Percentiles rank a stretch among this genome's conserved stretches.
These are phyloP conservation scores for Catocala sponsa DNA, from an alignment of 2,888 invertebrate genomes.

Conservation along the genomic window DNA sequence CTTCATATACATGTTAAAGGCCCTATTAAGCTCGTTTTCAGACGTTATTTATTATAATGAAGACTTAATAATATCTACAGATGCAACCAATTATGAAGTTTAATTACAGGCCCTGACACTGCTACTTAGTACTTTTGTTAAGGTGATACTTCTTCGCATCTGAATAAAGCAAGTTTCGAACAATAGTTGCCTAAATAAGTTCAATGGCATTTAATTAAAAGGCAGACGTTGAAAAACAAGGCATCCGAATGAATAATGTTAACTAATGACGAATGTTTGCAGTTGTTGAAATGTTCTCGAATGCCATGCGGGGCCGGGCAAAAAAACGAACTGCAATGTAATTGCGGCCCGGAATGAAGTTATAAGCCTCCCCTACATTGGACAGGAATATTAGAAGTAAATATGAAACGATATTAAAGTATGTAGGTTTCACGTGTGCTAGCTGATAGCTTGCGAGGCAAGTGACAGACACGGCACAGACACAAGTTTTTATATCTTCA, in stretches of 20 bases:
- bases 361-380: constrained; percentile 62
- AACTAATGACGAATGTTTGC: constrained; percentile 78
- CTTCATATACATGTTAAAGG: neutral
- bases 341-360: constrained; percentile 74
- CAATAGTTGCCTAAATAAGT: constrained; percentile 45
- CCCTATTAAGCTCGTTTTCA: constrained; percentile 15
- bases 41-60: constrained; percentile 2
- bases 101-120: constrained; percentile 8
- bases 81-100: constrained; percentile 16
- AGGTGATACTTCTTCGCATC: constrained; percentile 30
- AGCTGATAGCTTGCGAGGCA: no score
- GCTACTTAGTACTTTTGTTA: constrained; percentile 13
- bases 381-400: constrained; percentile 8
- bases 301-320: constrained; percentile 58
- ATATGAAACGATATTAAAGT: no score
- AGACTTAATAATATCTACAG: constrained; percentile 16
- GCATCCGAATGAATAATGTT: constrained; percentile 74
- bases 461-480: no score
- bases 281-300: constrained; percentile 68
- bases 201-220: constrained; percentile 66
- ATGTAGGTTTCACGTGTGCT: no score
- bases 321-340: constrained; percentile 72
- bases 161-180: constrained; percentile 35
- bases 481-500: no score
- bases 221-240: constrained; percentile 76